A percentile compares a stretch with the other conserved stretches of the same genome.
phyloP scores from a whole-genome alignment of 2,113 vertebrate species.

The rat (Rattus norvegicus) region GRCr8 NC_086022.1:116164001-116164500 shows the following conservation, averaged over 20 bases:
- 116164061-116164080: not conserved
- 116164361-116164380: not conserved
- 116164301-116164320: not conserved
- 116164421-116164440: not conserved
- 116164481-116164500: not conserved
- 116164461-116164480: not conserved
- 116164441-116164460: not conserved
- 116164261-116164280: not conserved
- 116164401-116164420: not conserved
- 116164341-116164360: slow-evolving; percentile 3
- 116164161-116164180: not conserved
- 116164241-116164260: not conserved
- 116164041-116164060: not conserved
- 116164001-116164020: not conserved
- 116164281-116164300: not conserved
- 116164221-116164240: not conserved
- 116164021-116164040: not conserved
- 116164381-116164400: not conserved
- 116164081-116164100: not conserved
- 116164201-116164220: not conserved
- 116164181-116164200: not conserved
- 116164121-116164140: not conserved
- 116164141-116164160: not conserved
- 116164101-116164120: slow-evolving; percentile 35
- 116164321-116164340: not conserved